Conservation (phyloP, 1,140 invertebrate species). For the Cryptotermes secundus region DNA sequence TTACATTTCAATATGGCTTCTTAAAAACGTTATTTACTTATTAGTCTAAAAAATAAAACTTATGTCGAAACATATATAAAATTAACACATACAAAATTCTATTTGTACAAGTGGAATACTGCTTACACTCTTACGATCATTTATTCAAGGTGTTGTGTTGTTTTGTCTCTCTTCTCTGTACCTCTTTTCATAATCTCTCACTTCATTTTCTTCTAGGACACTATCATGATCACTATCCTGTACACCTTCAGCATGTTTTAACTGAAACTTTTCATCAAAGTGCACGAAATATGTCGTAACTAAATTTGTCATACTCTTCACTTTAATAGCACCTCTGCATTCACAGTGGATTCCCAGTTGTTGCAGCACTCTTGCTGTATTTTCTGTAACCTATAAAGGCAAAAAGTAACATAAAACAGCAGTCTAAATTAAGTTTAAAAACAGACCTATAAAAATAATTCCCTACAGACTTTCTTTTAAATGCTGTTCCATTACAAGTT, state of each 20-base stretch:
- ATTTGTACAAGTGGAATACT: background rate
- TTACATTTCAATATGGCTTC: background rate
- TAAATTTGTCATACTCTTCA: conserved; percentile 70
- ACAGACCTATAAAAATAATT: background rate
- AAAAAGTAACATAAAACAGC: conserved; percentile 21
- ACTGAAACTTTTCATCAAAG: conserved; percentile 61
- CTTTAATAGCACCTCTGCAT: conserved; percentile 66
- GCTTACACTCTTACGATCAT: background rate
- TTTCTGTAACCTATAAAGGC: conserved; percentile 62
- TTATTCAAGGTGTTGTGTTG: background rate
- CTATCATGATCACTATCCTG: background rate
- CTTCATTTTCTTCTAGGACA: background rate
- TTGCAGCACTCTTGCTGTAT: conserved; percentile 68
- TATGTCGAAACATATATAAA: background rate
- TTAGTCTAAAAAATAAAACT: background rate
- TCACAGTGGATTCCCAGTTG: conserved; percentile 67
- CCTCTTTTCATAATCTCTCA: background rate
- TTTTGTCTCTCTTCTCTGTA: background rate
- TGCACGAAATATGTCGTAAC: conserved; percentile 74
- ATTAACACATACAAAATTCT: background rate
- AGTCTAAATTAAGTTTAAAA: background rate
- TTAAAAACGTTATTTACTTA: background rate
- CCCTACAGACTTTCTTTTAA: background rate
- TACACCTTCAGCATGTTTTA: conserved; percentile 39
- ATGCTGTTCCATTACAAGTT: background rate